phyloP scores from a whole-genome alignment of 2,113 vertebrate species.

The Chlamydotis undulata region DNA sequence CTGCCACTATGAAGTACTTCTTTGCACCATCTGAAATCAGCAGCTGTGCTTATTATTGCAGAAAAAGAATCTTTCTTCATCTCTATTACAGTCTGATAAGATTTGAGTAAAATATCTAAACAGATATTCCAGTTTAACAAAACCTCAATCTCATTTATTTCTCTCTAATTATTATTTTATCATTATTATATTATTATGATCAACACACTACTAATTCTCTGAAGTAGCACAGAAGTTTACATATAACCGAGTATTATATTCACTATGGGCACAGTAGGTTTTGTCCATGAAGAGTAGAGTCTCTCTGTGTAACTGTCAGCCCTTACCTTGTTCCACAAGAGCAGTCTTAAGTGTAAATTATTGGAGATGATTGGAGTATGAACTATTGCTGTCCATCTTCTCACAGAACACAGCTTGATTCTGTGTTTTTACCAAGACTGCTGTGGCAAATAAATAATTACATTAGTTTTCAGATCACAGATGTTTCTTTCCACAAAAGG shows the following conservation, averaged over 20 bases:
- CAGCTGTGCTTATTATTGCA: neutral
- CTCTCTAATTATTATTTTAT: neutral
- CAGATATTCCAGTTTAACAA: neutral
- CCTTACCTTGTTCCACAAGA: neutral
- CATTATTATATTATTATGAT: neutral
- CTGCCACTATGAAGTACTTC: rapidly evolving
- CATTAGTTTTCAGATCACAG: neutral
- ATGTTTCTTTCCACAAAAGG: neutral
- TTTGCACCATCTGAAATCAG: neutral
- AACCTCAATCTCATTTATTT: neutral
- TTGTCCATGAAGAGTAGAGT: neutral
- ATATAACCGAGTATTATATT: neutral
- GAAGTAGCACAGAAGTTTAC: neutral
- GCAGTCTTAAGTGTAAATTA: neutral
- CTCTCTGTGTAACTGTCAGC: neutral
- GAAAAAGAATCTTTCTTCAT: neutral
- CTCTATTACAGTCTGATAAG: neutral
- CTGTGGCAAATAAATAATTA: neutral
- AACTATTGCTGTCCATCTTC: neutral
- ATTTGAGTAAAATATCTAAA: neutral
- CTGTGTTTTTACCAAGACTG: neutral
- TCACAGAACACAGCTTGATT: neutral
- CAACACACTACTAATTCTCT: neutral
- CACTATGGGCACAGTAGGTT: neutral
- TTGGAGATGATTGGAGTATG: neutral